phyloP scores from a whole-genome alignment of 2,888 invertebrate species.

The Trachelus tabidus region DNA sequence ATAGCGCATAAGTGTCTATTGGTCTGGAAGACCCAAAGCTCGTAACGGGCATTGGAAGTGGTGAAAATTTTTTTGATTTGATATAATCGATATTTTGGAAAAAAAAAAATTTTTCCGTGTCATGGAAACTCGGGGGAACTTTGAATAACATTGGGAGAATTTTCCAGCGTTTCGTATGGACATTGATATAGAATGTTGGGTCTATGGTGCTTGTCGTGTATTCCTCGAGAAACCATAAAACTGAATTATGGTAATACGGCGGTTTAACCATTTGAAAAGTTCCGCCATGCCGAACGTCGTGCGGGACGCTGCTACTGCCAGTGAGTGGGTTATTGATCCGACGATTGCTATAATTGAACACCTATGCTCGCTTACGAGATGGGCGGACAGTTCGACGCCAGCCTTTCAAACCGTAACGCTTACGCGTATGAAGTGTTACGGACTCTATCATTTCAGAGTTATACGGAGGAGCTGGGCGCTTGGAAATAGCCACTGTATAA shows the following conservation, averaged over 20 bases:
- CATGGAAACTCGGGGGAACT: no score
- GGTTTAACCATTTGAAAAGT: neutral
- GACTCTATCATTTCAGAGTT: neutral
- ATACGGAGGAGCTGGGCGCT: neutral
- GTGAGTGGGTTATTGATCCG: constrained; percentile 16
- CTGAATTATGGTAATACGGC: neutral
- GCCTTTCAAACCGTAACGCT: constrained; percentile 11
- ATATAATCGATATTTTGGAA: neutral
- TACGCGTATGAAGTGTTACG: neutral
- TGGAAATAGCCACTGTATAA: neutral
- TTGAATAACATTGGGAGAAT: no score
- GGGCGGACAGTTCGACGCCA: constrained; percentile 22
- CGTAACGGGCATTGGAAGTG: neutral
- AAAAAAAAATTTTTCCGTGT: neutral
- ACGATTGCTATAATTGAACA: constrained; percentile 24
- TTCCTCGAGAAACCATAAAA: neutral
- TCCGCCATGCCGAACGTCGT: neutral
- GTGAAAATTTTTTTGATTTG: neutral
- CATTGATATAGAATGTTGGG: neutral
- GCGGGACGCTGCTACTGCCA: neutral
- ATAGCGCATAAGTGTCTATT: constrained; percentile 24
- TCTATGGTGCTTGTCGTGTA: neutral
- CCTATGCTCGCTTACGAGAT: constrained; percentile 20
- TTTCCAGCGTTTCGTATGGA: no score
- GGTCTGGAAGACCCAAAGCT: no score